Evolutionary conservation across 2,113 vertebrate species (phyloP).

Genomic region (Propithecus coquereli): DNA sequence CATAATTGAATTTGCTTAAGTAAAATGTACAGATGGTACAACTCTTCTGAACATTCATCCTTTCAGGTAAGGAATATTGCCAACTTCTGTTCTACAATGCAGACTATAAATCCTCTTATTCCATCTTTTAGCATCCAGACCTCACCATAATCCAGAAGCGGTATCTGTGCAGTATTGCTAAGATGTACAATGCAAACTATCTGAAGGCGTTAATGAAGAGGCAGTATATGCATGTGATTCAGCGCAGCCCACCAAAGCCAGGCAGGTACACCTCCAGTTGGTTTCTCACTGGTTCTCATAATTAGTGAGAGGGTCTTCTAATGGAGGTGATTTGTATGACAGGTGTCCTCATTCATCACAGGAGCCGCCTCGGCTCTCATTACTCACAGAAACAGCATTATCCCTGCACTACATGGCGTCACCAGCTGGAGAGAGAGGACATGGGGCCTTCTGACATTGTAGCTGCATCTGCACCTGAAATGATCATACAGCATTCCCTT

Average conservation of each 20-base stretch:
- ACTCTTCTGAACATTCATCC: neutral
- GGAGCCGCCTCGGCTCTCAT: conserved; percentile 36
- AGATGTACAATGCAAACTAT: conserved; percentile 80
- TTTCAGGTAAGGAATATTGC: neutral
- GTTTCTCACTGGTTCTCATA: neutral
- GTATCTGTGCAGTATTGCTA: conserved; percentile 81
- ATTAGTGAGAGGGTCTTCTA: neutral
- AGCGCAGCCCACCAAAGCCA: conserved; percentile 69
- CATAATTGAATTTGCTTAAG: neutral
- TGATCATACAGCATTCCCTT: conserved; percentile 52
- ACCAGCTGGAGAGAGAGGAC: conserved; percentile 59
- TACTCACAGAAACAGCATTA: conserved; percentile 56
- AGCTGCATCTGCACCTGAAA: conserved; percentile 21
- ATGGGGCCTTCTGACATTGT: neutral
- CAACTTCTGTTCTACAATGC: neutral
- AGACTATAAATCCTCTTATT: neutral
- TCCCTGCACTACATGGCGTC: conserved; percentile 63
- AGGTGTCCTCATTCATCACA: conserved; percentile 59
- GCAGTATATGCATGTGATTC: conserved; percentile 78
- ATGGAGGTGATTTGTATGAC: conserved; percentile 47
- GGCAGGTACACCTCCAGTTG: conserved; percentile 70
- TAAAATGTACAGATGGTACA: neutral
- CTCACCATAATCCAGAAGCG: conserved; percentile 79
- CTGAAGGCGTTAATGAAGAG: conserved; percentile 81
- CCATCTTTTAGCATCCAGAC: conserved; percentile 78